Base-by-base conservation (phyloP, 2,113 vertebrate genomes). In the Ptyas mucosa region DNA sequence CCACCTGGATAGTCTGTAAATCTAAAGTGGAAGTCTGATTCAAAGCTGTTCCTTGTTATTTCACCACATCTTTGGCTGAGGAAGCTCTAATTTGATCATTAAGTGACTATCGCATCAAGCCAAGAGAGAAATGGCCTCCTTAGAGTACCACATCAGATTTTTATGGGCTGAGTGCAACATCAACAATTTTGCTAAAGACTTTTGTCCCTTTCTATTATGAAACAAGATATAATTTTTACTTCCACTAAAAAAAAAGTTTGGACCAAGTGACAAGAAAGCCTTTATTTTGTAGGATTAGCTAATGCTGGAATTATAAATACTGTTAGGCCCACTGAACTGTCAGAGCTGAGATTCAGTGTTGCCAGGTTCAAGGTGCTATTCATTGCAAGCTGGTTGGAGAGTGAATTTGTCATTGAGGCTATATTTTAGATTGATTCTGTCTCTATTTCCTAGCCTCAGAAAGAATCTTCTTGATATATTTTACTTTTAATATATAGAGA, bases 1-100 rank as follows among this genome's bases (percentile, higher is more conserved):
- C 95, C 93, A 97, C 96, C 95, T 96, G 96, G 94, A 97, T 96
- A 64, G 87, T 94, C 54, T 10, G 95, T 96, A 97, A 97, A 96
- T 96, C 96, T 95, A 94, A 95, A 93, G 93, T 0, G 1, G 51
- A 69, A 81, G 15, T 3, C 89, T 95, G 92, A 94, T 88, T 94
- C 95, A 54, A 2, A 12, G 52, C 10, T 8, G 87, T 94, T 94
- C 88, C 54, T 91, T 39, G 0, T 93, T 94, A 85, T 95, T 91
- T 85, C 96, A 92, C 91, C 15, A 18, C 26, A 92, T 93, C 93
- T 97, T 87, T 95, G 95, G 92, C 89, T 96, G 95, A 95, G 26
- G 58, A 89, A 96, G 57, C 34, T 96, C 90, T 95, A 96, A 95
- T 96, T 96, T 96, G 90, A 93, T 95, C 95, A 94, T 91, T 94